A percentile compares a stretch with the other conserved stretches of the same genome.
phyloP scores from a whole-genome alignment of 1,140 invertebrate genomes.

The Drosophila pandora region DNA sequence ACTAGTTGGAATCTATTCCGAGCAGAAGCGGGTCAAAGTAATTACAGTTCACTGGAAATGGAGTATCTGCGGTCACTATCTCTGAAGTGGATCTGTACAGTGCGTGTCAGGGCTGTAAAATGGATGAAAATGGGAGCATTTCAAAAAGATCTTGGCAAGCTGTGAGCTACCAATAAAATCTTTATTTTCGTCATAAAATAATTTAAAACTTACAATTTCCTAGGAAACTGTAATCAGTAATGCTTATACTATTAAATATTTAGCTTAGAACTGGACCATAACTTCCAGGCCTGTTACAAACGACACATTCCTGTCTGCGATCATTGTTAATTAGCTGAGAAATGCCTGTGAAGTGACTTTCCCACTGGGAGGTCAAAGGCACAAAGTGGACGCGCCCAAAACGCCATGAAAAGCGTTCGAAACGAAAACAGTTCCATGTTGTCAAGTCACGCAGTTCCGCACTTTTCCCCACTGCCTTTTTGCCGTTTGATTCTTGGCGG shows the following conservation, averaged over 20 bases:
- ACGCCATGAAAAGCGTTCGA: slow-evolving; percentile 36
- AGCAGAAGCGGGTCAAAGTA: slow-evolving; percentile 77
- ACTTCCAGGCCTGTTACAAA: slow-evolving; percentile 14
- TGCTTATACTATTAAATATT: neutral
- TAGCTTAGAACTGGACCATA: slow-evolving; percentile 15
- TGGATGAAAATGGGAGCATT: neutral
- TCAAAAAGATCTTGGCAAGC: slow-evolving; percentile 13
- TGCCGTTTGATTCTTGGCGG: slow-evolving; percentile 23
- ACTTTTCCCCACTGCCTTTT: slow-evolving; percentile 9
- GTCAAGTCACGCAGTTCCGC: slow-evolving; percentile 59
- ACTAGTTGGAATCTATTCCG: slow-evolving; percentile 11
- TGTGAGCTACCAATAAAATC: slow-evolving; percentile 12
- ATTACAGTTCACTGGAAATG: slow-evolving; percentile 60
- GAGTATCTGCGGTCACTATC: slow-evolving; percentile 37
- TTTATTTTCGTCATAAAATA: slow-evolving; percentile 1
- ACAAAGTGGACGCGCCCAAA: slow-evolving; percentile 63
- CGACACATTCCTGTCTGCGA: slow-evolving; percentile 36
- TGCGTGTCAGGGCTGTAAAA: slow-evolving; percentile 19
- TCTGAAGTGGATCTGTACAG: slow-evolving; percentile 18
- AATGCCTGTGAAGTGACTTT: slow-evolving; percentile 25
- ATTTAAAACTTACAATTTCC: neutral
- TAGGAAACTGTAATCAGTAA: neutral
- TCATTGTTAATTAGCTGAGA: slow-evolving; percentile 71
- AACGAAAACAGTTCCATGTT: slow-evolving; percentile 34
- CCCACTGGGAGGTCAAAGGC: slow-evolving; percentile 26